Percentiles rank a stretch among this genome's conserved stretches.
These are phyloP conservation scores for Perca flavescens DNA, from an alignment of 2,113 vertebrate genomes.

Conservation along the genomic window DNA sequence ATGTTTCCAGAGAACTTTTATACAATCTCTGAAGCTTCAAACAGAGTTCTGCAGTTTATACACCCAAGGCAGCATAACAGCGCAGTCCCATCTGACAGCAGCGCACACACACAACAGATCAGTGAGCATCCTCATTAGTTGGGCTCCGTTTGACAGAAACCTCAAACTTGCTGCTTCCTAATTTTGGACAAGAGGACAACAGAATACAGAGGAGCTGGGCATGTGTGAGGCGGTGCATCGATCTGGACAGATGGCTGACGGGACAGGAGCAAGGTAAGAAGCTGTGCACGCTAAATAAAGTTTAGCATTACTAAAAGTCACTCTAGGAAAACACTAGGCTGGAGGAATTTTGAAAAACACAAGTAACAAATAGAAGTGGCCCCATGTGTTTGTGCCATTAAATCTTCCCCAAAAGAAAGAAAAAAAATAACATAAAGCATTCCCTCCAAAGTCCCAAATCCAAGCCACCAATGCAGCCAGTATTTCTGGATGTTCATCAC, in stretches of 20 bases:
- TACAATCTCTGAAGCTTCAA: constrained; percentile 60
- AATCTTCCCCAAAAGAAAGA: neutral
- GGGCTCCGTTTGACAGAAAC: constrained; percentile 69
- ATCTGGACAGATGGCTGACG: constrained; percentile 68
- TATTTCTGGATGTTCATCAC: neutral
- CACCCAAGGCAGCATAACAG: constrained; percentile 55
- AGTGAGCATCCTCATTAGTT: constrained; percentile 63
- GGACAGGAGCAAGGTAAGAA: constrained; percentile 59
- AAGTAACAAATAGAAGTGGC: neutral
- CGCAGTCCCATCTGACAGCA: constrained; percentile 52
- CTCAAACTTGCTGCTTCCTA: constrained; percentile 66
- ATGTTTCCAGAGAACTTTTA: constrained; percentile 55
- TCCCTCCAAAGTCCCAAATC: neutral
- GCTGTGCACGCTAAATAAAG: constrained; percentile 64
- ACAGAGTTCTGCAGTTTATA: constrained; percentile 60
- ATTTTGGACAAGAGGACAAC: constrained; percentile 64
- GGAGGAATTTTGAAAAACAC: neutral
- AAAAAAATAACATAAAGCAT: neutral
- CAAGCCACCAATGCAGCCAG: neutral
- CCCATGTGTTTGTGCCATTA: neutral
- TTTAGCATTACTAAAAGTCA: constrained; percentile 46
- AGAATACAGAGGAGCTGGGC: constrained; percentile 32
- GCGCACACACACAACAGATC: constrained; percentile 36
- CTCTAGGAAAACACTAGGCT: constrained; percentile 4
- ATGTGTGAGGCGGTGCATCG: constrained; percentile 33